A percentile compares a stretch with the other conserved stretches of the same genome.
Conservation (phyloP, 2,797 vertebrate genomes). For the Epinephelus awoara region DNA sequence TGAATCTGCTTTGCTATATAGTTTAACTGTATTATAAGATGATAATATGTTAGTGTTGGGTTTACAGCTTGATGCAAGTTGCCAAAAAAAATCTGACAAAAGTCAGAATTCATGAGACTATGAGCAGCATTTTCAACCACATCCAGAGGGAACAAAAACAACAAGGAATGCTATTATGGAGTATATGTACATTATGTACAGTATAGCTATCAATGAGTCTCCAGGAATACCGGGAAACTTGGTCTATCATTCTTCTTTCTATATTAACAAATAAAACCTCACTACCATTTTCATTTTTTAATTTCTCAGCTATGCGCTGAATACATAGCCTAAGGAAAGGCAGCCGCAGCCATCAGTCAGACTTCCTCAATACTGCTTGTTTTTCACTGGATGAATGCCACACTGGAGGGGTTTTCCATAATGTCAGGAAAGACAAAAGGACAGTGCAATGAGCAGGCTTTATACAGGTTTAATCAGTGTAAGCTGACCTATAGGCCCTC, state of each 20-base stretch:
- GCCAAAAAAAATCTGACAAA: not conserved
- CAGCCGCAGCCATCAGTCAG: not conserved
- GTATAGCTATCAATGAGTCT: not conserved
- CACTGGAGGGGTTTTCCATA: not conserved
- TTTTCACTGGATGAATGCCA: constrained; percentile 24
- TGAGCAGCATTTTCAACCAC: not conserved
- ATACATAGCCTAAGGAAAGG: constrained; percentile 2
- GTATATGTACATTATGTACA: not conserved
- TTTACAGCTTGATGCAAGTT: not conserved
- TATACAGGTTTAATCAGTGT: not conserved
- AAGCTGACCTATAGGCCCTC: not conserved
- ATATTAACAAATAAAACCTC: not conserved
- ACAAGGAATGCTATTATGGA: not conserved
- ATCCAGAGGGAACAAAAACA: not conserved
- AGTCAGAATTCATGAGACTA: not conserved
- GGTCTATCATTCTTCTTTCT: not conserved
- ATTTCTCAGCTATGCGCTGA: constrained; percentile 20
- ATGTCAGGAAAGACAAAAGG: not conserved
- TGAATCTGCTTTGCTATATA: not conserved
- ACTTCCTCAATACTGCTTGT: not conserved
- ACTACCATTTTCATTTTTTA: not conserved
- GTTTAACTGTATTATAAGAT: not conserved
- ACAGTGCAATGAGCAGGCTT: not conserved
- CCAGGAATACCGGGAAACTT: not conserved
- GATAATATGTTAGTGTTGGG: not conserved